These are phyloP conservation scores for Patella caerulea DNA, from an alignment of 2,888 invertebrate species.

Conservation along the genomic window DNA sequence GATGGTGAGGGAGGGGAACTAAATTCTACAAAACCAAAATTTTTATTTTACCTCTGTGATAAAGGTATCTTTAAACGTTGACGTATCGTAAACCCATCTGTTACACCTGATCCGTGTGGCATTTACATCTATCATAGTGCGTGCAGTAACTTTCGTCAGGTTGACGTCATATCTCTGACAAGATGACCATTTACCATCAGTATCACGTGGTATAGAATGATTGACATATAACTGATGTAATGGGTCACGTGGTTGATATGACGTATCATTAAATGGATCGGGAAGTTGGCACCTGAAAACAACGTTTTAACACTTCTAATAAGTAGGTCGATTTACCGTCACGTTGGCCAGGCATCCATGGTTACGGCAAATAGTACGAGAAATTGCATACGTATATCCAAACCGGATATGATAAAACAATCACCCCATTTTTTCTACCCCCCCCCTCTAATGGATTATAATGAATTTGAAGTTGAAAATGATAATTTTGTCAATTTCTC, in stretches of 20 bases:
- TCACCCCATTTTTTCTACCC: too few species aligned
- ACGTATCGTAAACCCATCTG: slow-evolving; percentile 18
- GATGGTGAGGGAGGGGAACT: too few species aligned
- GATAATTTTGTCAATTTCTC: too few species aligned
- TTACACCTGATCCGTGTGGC: neutral
- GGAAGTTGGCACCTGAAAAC: neutral
- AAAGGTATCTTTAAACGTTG: slow-evolving; percentile 9
- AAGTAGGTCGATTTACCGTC: too few species aligned
- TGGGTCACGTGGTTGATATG: neutral
- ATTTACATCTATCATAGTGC: neutral
- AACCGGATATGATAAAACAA: too few species aligned
- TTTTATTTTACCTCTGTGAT: slow-evolving; percentile 15
- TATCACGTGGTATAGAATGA: neutral
- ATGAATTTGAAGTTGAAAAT: too few species aligned
- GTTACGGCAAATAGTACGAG: too few species aligned
- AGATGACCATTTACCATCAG: neutral
- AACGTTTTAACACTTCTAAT: too few species aligned
- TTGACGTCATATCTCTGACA: neutral
- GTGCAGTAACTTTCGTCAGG: neutral
- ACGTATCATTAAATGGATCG: neutral
- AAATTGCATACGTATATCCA: too few species aligned
- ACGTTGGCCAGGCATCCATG: too few species aligned
- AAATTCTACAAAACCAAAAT: too few species aligned
- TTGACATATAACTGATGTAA: neutral
- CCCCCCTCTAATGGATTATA: too few species aligned